Evolutionary conservation across 92 coral and sea anemone species (phyloP).

Genomic region (Siderastrea radians): DNA sequence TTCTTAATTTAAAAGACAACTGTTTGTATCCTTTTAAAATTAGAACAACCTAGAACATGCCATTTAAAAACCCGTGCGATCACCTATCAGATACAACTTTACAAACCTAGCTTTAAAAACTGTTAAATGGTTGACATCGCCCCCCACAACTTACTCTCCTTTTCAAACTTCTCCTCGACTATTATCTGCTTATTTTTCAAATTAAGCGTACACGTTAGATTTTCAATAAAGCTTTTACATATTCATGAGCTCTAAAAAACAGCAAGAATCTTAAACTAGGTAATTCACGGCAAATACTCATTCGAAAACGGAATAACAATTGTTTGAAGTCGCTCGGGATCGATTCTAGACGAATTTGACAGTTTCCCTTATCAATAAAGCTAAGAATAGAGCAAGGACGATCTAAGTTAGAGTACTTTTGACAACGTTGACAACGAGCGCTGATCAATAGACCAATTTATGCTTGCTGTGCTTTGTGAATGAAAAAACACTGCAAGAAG

Average conservation of each 20-base stretch:
- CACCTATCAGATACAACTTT: not conserved
- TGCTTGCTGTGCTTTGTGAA: conserved; percentile 46
- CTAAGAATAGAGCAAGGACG: not conserved
- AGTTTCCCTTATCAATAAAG: not conserved
- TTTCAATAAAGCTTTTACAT: conserved; percentile 13
- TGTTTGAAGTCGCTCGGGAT: not conserved
- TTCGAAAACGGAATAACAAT: not conserved
- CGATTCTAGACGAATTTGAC: not conserved
- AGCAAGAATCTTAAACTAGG: not conserved
- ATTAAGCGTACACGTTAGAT: conserved; percentile 14
- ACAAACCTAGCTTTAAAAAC: not conserved
- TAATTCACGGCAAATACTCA: not conserved
- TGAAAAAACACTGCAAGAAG: conserved; percentile 25
- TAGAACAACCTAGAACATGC: conserved; percentile 4
- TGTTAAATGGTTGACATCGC: not conserved
- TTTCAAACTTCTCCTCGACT: conserved; percentile 10
- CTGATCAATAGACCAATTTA: conserved; percentile 24
- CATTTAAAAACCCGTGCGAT: not conserved
- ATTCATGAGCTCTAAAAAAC: conserved; percentile 10
- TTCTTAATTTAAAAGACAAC: not conserved
- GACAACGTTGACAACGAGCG: not conserved
- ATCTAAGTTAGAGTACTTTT: not conserved
- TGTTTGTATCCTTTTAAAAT: not conserved
- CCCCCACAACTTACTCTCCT: not conserved
- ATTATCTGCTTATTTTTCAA: conserved; percentile 21